Evolutionary conservation across 2,797 vertebrate genomes (phyloP).

Genomic region (Nannoperca obscura): DNA sequence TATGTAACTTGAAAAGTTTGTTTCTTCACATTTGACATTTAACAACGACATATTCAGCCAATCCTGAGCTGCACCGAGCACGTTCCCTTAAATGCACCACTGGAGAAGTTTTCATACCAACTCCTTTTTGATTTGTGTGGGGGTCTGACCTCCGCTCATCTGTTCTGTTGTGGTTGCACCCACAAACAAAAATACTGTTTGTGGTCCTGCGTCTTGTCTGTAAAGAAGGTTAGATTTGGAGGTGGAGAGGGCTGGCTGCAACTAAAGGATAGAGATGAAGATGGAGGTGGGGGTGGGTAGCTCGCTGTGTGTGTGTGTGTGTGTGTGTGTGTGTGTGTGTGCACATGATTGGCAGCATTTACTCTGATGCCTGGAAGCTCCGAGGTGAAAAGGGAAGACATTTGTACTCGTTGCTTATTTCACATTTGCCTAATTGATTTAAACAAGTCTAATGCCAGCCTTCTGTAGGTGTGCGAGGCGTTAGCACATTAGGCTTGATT

Average conservation of each 20-base stretch:
- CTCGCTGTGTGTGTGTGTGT: constrained; percentile 11
- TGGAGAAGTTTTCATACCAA: constrained; percentile 61
- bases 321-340: constrained; percentile 19
- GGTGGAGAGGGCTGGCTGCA: constrained; percentile 56
- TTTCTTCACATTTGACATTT: constrained; percentile 56
- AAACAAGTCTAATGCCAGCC: constrained; percentile 83
- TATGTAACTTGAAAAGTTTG: constrained; percentile 49
- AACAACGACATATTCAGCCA: constrained; percentile 28
- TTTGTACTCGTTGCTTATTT: constrained; percentile 80
- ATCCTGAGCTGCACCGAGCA: not conserved
- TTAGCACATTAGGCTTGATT: constrained; percentile 80
- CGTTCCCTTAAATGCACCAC: constrained; percentile 28
- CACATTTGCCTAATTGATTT: constrained; percentile 88
- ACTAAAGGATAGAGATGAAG: constrained; percentile 57
- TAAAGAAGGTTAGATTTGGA: constrained; percentile 57
- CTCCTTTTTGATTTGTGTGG: constrained; percentile 47
- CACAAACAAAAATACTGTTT: constrained; percentile 55
- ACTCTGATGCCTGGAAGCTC: constrained; percentile 70
- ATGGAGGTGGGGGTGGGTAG: constrained; percentile 48
- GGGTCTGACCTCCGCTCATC: constrained; percentile 52
- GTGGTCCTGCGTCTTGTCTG: constrained; percentile 26
- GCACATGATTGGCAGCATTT: constrained; percentile 78
- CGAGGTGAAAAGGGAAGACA: constrained; percentile 78
- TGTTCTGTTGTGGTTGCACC: constrained; percentile 27
- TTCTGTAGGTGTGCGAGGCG: constrained; percentile 80